Evolutionary conservation across 2,888 invertebrate genomes (phyloP), one percentile per base, ranked within the genome.

Genomic region (Scaptomyza reducta): DNA sequence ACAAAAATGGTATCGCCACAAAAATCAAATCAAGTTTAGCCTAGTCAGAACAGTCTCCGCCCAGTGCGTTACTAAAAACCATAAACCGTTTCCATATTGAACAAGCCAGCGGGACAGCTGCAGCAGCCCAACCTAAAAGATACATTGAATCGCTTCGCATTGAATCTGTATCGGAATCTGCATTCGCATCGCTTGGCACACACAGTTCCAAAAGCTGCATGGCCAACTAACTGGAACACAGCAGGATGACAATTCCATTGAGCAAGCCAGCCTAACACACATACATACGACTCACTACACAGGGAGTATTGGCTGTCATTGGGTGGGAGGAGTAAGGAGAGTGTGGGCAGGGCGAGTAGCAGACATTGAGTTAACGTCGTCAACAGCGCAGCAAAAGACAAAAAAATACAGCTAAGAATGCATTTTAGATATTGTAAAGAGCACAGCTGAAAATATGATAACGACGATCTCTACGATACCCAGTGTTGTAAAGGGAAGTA

Each of bases 221-320:
- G 71, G 74, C 75, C 80, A 76, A 84, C 80, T 86, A 88, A 88
- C 87, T 89, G 80, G 89, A 88, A 88, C 89, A 87, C 89, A 89
- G 89, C 89, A 87, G 89, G 88, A 89, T 89, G 89, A 88, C 89
- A 88, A 80, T 82, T 87, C 80, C 87, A 84, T 84, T 87, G 87
- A 84, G 87, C 61, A 63, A 64, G 60, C 51, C 55, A 54, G 16
- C 16, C 35, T n/a, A n/a, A n/a, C n/a, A n/a, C n/a, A 7, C 7
- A 31, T 11, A 46, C 50, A 58, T 35, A 22, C 22, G 3, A 22
- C 22, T 22, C 22, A 22, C 22, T 22, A 22, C 22, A 18, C 35
- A 29, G 51, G 54, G 16, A 56, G 47, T 31, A 27, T 22, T 27
- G 35, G 46, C 33, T 47, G 64, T 55, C 18, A 9, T 3, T 33